These are phyloP conservation scores for Ceuthmochares aereus DNA, from an alignment of 2,113 vertebrate genomes.

Conservation along the genomic window DNA sequence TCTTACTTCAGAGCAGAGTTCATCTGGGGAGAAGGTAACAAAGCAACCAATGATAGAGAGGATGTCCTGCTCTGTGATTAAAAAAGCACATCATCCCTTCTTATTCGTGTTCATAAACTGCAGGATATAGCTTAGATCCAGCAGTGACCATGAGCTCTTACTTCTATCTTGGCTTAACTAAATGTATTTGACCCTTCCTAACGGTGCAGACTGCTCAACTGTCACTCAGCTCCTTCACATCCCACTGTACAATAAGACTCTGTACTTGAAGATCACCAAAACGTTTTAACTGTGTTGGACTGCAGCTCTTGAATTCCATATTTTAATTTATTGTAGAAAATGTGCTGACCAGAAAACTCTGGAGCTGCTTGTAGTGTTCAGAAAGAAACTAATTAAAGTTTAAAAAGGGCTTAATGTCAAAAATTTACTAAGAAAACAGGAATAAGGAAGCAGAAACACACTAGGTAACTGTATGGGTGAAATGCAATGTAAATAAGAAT, in stretches of 20 bases:
- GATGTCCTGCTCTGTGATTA: not conserved
- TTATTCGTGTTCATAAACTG: not conserved
- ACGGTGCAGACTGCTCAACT: not conserved
- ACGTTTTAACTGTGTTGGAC: accelerated
- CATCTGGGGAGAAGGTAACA: not conserved
- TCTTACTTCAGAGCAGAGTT: not conserved
- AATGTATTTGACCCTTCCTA: not conserved
- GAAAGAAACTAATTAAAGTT: not conserved
- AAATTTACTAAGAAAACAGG: not conserved
- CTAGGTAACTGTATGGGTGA: not conserved
- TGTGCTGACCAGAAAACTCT: not conserved
- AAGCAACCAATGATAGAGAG: not conserved
- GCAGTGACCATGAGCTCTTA: not conserved
- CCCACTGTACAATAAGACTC: not conserved
- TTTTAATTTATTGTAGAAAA: not conserved
- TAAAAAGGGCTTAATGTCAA: not conserved
- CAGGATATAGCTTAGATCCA: not conserved
- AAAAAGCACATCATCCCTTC: not conserved
- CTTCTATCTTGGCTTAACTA: not conserved
- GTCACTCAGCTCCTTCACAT: not conserved
- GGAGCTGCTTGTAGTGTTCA: not conserved
- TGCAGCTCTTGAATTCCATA: not conserved
- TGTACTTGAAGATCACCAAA: not conserved
- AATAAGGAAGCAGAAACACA: not conserved
- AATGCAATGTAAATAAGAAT: not conserved